Percentiles rank a stretch among this genome's conserved stretches.
Evolutionary conservation across 2,888 invertebrate genomes (phyloP).

Genomic region (Calephelis perditalis): DNA sequence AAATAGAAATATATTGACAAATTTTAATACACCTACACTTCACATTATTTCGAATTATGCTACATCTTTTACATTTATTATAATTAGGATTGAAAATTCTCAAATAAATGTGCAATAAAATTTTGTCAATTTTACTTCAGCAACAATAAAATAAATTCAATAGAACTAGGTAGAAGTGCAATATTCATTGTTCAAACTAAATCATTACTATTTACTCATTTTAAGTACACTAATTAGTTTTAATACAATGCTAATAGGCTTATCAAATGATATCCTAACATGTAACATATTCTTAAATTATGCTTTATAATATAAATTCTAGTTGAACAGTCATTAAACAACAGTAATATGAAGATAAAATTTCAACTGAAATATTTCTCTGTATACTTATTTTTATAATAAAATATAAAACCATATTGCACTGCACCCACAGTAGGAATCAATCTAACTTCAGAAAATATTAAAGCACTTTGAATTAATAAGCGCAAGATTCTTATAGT

Average conservation of each 20-base stretch:
- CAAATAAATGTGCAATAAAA: constrained; percentile 53
- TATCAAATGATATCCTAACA: constrained; percentile 43
- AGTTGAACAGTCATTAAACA: constrained; percentile 44
- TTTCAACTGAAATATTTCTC: constrained; percentile 7
- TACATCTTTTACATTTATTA: constrained; percentile 59
- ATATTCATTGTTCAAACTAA: constrained; percentile 49
- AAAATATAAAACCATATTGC: constrained; percentile 46
- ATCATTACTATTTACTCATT: constrained; percentile 44
- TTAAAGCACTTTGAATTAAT: constrained; percentile 32
- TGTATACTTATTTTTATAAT: constrained; percentile 15
- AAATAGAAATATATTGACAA: constrained; percentile 71
- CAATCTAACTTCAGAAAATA: constrained; percentile 41
- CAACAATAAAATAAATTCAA: constrained; percentile 55
- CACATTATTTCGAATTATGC: constrained; percentile 64
- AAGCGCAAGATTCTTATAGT: constrained; percentile 23
- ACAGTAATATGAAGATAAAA: constrained; percentile 9
- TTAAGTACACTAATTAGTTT: constrained; percentile 47
- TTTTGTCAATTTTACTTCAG: constrained; percentile 48
- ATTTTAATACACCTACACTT: constrained; percentile 69
- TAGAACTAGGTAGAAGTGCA: constrained; percentile 54
- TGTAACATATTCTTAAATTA: constrained; percentile 34
- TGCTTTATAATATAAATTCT: constrained; percentile 37
- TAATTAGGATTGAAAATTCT: constrained; percentile 57
- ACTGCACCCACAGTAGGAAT: constrained; percentile 52
- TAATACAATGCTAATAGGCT: constrained; percentile 40